A percentile compares a stretch with the other conserved stretches of the same genome.
phyloP scores from a whole-genome alignment of 2,113 vertebrate genomes.

The Marmota flaviventris region DNA sequence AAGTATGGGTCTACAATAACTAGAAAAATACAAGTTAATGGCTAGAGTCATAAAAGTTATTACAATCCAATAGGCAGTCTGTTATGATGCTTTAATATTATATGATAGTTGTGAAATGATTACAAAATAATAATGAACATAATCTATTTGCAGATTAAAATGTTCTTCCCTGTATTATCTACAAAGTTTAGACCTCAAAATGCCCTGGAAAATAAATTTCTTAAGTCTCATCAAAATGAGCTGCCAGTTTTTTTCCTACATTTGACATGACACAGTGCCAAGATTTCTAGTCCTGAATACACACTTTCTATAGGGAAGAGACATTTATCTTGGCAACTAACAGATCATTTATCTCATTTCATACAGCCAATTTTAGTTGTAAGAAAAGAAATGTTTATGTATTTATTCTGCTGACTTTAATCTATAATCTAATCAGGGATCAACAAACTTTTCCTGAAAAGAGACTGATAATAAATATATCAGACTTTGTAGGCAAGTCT shows the following conservation, averaged over 20 bases:
- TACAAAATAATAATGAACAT: not conserved
- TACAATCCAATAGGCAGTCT: not conserved
- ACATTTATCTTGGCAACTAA: too few species aligned
- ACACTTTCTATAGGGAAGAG: too few species aligned
- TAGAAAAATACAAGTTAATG: too few species aligned
- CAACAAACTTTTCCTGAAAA: not conserved
- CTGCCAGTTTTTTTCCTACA: too few species aligned
- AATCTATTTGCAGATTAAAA: not conserved
- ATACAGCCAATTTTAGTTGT: too few species aligned
- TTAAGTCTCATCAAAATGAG: too few species aligned
- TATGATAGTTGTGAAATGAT: not conserved
- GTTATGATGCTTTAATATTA: not conserved
- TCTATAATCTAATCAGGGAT: too few species aligned
- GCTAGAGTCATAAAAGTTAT: too few species aligned
- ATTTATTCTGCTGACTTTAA: not conserved
- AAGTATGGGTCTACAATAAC: too few species aligned
- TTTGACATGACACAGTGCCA: too few species aligned
- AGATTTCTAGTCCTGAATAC: too few species aligned
- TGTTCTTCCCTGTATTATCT: not conserved
- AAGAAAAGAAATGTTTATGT: not conserved
- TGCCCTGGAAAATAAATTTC: not conserved
- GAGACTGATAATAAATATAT: not conserved
- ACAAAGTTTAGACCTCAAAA: constrained; percentile 24
- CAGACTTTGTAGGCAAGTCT: not conserved
- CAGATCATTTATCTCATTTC: too few species aligned